Base-by-base conservation (phyloP, 2,113 vertebrate genomes). In the Cephalopholis sonnerati region DNA sequence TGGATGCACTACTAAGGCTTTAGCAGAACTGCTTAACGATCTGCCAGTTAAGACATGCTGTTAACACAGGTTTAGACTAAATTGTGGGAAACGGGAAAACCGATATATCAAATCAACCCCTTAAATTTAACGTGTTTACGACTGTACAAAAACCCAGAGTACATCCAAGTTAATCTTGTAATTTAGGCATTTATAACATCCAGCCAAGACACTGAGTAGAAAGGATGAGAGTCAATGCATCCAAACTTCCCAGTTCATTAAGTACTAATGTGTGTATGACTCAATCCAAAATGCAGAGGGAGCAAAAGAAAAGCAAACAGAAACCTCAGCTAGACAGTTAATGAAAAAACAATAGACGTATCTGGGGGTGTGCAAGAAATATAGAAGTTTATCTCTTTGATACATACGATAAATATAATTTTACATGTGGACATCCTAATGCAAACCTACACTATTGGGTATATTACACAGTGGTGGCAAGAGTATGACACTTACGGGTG, bases 401-500 rank as follows among this genome's bases (percentile, higher is more conserved):
- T 16, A 2, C 44, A 63, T 32, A 7, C 18, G 25, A 6, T 16
- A 24, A 68, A 18, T 64, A 57, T 20, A 4, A 0, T 29, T 59
- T 51, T 63, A 48, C 3, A 51, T 18, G 17, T 4, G 39, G 16
- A 29, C 17, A 46, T 54, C 7, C 5, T 15, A 25, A 16, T 51
- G 8, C 27, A 77, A 66, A 82, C 3, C 41, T 13, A 36, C 15
- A 41, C 15, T 44, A 1, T 50, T 17, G 53, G 29, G 8, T 29
- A 22, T 41, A 2, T 36, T 7, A 24, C 11, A 41, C 25, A 61
- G 24, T 54, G 25, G 58, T 27, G 54, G 61, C 0, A 10, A 57
- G 10, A 24, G 1, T 29, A 8, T 39, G 57, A 82, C 82, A 98
- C 98, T 95, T 96, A 99, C 98, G 80, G 95, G 92, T 80, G 96